Percentiles rank a stretch among this genome's conserved stretches.
Conservation (phyloP, 1,140 invertebrate species). For the Drosophila willistoni region DNA sequence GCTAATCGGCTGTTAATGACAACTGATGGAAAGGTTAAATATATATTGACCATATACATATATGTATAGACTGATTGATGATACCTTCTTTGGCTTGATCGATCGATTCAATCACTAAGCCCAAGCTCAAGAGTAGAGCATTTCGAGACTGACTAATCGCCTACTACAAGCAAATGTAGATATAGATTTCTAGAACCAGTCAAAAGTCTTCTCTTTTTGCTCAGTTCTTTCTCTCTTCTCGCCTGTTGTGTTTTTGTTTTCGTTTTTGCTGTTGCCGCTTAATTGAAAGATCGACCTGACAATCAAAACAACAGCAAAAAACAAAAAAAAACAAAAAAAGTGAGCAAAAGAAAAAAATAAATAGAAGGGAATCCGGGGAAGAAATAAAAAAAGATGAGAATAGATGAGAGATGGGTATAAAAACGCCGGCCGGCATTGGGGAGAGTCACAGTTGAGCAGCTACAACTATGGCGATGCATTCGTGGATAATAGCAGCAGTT, state of each 20-base stretch:
- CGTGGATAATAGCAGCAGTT: constrained; percentile 21
- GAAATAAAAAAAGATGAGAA: neutral
- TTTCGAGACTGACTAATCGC: neutral
- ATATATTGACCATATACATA: neutral
- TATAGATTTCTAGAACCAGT: neutral
- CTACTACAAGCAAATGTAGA: neutral
- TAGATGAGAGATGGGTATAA: constrained; percentile 46
- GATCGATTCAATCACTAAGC: neutral
- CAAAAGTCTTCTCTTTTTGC: neutral
- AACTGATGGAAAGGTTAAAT: neutral
- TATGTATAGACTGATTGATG: neutral
- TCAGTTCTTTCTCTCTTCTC: neutral
- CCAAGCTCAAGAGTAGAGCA: constrained; percentile 1
- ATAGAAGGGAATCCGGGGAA: constrained; percentile 14
- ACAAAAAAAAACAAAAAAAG: neutral
- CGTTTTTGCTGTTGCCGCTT: constrained; percentile 82
- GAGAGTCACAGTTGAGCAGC: constrained; percentile 60
- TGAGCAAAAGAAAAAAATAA: constrained; percentile 14
- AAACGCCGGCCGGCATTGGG: constrained; percentile 57
- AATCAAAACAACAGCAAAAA: constrained; percentile 41
- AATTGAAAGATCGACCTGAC: constrained; percentile 51
- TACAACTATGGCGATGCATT: constrained; percentile 36
- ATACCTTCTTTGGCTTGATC: neutral
- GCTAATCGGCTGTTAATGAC: neutral
- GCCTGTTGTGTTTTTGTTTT: constrained; percentile 4